phyloP scores from a whole-genome alignment of 2,113 vertebrate genomes.

The Trachemys scripta region DNA sequence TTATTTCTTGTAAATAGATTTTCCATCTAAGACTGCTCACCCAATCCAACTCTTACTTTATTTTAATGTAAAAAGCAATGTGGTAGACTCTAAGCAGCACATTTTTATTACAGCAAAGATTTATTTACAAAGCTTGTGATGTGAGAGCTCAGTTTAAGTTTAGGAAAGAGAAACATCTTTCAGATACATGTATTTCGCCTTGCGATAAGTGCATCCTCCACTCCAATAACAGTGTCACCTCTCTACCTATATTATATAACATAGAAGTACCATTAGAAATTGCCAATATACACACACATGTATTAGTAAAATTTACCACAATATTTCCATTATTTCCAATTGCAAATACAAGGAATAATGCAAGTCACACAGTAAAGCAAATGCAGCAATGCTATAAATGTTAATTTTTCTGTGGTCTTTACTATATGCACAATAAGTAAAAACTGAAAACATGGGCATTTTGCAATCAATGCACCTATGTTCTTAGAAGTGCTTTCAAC shows the following conservation, averaged over 20 bases:
- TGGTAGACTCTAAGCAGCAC: constrained; percentile 32
- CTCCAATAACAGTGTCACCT: constrained; percentile 21
- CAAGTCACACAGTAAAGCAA: constrained; percentile 23
- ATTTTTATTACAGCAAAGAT: constrained; percentile 45
- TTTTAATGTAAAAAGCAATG: constrained; percentile 32
- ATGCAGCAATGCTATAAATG: not conserved
- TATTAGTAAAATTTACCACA: constrained; percentile 16
- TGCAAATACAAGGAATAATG: not conserved
- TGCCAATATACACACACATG: not conserved
- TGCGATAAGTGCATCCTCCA: constrained; percentile 12
- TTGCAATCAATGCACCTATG: not conserved
- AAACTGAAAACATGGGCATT: not conserved
- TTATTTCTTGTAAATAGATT: constrained; percentile 55
- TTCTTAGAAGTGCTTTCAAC: not conserved
- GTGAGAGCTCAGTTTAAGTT: constrained; percentile 47
- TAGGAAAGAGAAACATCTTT: constrained; percentile 46
- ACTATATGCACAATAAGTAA: not conserved
- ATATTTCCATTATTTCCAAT: constrained; percentile 25
- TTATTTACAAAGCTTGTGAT: constrained; percentile 55
- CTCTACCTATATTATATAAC: not conserved
- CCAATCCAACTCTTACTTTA: constrained; percentile 26
- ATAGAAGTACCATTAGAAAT: constrained; percentile 5
- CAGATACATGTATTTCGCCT: constrained; percentile 17
- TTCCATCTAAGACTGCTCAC: constrained; percentile 28
- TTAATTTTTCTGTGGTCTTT: not conserved